Conservation (phyloP, 1,140 invertebrate species). For the Zaprionus taronus region DNA sequence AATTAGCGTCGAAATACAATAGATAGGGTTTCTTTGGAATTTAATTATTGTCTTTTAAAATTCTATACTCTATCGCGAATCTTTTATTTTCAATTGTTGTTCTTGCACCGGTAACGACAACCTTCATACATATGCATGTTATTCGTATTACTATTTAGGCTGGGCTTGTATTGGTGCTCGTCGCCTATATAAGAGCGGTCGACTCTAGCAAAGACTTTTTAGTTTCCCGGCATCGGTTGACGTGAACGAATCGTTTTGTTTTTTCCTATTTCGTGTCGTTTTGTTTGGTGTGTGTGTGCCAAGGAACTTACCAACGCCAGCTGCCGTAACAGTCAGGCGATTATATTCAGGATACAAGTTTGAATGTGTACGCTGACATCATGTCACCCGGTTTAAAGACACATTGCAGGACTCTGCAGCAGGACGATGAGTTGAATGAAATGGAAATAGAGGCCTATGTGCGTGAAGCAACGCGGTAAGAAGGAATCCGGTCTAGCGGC, state of each 20-base stretch:
- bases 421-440: constrained; percentile 52
- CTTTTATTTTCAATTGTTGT: neutral
- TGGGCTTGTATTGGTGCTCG: constrained; percentile 15
- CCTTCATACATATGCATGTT: neutral
- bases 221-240: constrained; percentile 52
- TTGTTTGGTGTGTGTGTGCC: constrained; percentile 21
- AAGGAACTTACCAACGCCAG: constrained; percentile 13
- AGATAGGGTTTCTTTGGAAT: neutral
- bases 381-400: constrained; percentile 72
- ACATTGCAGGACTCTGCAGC: constrained; percentile 48
- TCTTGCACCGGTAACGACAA: neutral
- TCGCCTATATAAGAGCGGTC: constrained; percentile 55
- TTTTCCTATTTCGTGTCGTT: neutral
- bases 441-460: constrained; percentile 55
- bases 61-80: neutral
- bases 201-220: constrained; percentile 49
- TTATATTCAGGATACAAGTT: constrained; percentile 46
- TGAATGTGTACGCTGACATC: constrained; percentile 55
- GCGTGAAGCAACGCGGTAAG: constrained; percentile 70
- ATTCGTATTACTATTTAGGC: neutral
- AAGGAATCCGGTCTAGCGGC: constrained; percentile 44
- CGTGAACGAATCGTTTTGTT: constrained; percentile 46
- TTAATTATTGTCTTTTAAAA: neutral
- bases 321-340: neutral
- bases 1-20: neutral